Evolutionary conservation across 37 sponge, comb jelly and placozoan species (phyloP).

Genomic region (Haliclona indistincta): DNA sequence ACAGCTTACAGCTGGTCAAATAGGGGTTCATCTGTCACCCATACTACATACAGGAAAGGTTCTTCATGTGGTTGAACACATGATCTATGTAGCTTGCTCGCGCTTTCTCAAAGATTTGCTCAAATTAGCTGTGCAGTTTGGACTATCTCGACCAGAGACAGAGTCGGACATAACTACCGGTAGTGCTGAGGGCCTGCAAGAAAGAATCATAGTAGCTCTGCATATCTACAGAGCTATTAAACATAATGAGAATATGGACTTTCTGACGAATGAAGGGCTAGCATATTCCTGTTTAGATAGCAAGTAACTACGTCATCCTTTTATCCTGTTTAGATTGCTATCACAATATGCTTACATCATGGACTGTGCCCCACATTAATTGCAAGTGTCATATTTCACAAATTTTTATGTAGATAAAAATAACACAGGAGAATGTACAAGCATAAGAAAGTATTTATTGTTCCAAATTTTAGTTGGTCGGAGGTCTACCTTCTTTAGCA

Average conservation of each 20-base stretch:
- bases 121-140: constrained; percentile 22
- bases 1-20: constrained; percentile 29
- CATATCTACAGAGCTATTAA: constrained; percentile 47
- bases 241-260: constrained; percentile 42
- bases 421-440: background rate
- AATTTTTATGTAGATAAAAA: background rate
- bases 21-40: constrained; percentile 52
- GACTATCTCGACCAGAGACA: too few species aligned
- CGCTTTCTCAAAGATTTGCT: constrained; percentile 38
- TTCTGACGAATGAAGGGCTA: constrained; percentile 46
- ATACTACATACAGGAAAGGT: constrained; percentile 52
- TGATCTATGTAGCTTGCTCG: constrained; percentile 58
- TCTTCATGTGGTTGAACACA: constrained; percentile 72
- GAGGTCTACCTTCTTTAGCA: constrained; percentile 1
- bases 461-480: background rate
- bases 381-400: background rate
- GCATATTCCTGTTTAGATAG: too few species aligned
- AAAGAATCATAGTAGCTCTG: constrained; percentile 30
- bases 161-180: background rate
- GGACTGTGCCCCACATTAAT: background rate
- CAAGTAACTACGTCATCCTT: too few species aligned
- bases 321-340: too few species aligned
- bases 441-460: background rate
- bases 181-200: constrained; percentile 15
- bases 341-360: too few species aligned